Percentiles rank a stretch among this genome's conserved stretches.
Evolutionary conservation across 2,888 invertebrate species (phyloP).

Genomic region (Coleophora deauratella): DNA sequence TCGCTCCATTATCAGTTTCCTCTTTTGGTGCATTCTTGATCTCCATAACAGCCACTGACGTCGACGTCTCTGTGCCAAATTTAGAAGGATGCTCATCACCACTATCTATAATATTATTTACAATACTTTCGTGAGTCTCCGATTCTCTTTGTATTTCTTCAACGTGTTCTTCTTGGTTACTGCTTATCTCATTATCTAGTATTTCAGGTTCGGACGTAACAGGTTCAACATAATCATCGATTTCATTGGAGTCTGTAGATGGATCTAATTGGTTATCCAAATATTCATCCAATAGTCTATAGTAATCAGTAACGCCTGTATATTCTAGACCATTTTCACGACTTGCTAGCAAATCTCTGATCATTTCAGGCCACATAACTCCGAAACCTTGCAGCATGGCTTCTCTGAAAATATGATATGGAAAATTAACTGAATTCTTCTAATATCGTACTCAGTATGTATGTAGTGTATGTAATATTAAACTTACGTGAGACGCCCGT

Average conservation of each 20-base stretch:
- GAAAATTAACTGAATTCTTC: not conserved
- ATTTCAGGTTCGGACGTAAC: slow-evolving; percentile 27
- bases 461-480: slow-evolving; percentile 1
- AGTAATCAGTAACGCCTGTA: slow-evolving; percentile 70
- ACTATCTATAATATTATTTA: slow-evolving; percentile 48
- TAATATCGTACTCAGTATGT: not conserved
- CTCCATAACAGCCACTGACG: slow-evolving; percentile 55
- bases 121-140: slow-evolving; percentile 24
- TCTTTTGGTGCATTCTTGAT: slow-evolving; percentile 52
- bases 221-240: slow-evolving; percentile 52
- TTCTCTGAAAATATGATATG: slow-evolving; percentile 34
- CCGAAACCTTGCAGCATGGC: slow-evolving; percentile 62
- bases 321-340: slow-evolving; percentile 64
- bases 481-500: slow-evolving; percentile 56
- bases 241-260: slow-evolving; percentile 24
- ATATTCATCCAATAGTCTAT: slow-evolving; percentile 69
- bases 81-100: slow-evolving; percentile 43
- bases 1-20: slow-evolving; percentile 29
- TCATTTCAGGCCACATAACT: slow-evolving; percentile 60
- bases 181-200: slow-evolving; percentile 43
- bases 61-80: slow-evolving; percentile 50
- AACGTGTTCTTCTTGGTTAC: slow-evolving; percentile 18
- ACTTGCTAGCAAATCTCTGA: slow-evolving; percentile 61
- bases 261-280: slow-evolving; percentile 64
- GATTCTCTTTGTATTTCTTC: slow-evolving; percentile 23